phyloP scores from a whole-genome alignment of 2,797 vertebrate species.

The Hephaestus fuliginosus region DNA sequence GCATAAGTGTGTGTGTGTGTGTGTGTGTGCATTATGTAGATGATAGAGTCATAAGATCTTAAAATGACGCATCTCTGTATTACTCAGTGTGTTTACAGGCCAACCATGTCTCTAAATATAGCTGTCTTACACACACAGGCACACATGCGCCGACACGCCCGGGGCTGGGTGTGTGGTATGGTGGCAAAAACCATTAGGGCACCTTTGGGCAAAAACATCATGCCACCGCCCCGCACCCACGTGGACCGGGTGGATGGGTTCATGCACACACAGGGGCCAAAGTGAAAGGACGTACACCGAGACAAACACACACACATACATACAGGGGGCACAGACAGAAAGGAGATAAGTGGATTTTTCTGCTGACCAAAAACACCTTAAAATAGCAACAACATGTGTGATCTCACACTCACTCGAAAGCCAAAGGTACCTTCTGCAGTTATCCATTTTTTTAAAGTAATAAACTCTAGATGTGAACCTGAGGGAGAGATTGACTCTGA shows the following conservation, averaged over 20 bases:
- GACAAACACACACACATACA: not conserved
- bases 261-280: not conserved
- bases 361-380: not conserved
- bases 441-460: too few relatives aligned
- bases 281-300: not conserved
- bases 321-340: constrained; percentile 9
- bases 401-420: not conserved
- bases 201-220: constrained; percentile 63
- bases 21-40: constrained; percentile 25
- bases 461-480: too few relatives aligned
- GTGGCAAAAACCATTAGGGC: constrained; percentile 55
- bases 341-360: not conserved
- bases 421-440: too few relatives aligned
- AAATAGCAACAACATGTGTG: not conserved
- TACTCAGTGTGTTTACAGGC: constrained; percentile 73
- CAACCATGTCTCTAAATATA: constrained; percentile 73
- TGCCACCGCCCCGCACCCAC: constrained; percentile 7
- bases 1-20: constrained; percentile 1
- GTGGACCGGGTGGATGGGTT: not conserved
- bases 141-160: constrained; percentile 23
- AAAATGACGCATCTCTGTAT: constrained; percentile 65
- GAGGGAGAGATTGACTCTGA: too few relatives aligned
- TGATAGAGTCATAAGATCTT: constrained; percentile 42
- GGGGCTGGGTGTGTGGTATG: constrained; percentile 24
- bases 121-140: constrained; percentile 40